Evolutionary conservation across 2,113 vertebrate genomes (phyloP).

Genomic region (Dromiciops gliroides): DNA sequence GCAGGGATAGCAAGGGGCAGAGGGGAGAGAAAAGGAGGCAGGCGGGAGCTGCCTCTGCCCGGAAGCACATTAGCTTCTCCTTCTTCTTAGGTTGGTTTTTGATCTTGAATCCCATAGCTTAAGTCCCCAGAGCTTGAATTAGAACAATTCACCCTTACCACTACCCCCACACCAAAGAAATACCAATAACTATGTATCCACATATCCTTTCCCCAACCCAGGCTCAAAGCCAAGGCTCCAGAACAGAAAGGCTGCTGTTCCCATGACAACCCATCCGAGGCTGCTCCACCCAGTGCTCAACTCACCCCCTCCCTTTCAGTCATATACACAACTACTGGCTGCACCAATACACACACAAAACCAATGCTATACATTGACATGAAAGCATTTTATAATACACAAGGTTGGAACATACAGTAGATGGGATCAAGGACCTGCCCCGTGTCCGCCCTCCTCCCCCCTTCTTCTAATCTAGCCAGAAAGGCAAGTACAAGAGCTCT

Average conservation of each 20-base stretch:
- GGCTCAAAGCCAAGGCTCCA: conserved; percentile 75
- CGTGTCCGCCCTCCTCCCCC: not conserved
- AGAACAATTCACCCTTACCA: conserved; percentile 56
- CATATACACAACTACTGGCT: conserved; percentile 42
- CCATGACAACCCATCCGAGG: conserved; percentile 76
- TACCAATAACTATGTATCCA: conserved; percentile 44
- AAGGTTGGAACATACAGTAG: not conserved
- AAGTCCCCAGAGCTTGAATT: conserved; percentile 66
- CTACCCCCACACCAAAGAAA: conserved; percentile 58
- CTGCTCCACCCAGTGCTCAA: conserved; percentile 70
- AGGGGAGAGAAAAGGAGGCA: conserved; percentile 37
- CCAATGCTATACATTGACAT: conserved; percentile 7
- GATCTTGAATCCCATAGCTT: conserved; percentile 73
- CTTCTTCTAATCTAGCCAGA: conserved; percentile 17
- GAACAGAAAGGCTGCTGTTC: conserved; percentile 76
- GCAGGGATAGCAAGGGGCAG: not conserved
- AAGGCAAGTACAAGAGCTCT: not conserved
- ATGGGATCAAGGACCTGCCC: not conserved
- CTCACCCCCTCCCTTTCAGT: conserved; percentile 47
- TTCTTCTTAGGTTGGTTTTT: conserved; percentile 71
- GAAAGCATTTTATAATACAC: not conserved
- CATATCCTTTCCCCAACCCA: conserved; percentile 23
- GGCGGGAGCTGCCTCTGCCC: conserved; percentile 53
- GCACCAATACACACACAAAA: conserved; percentile 73
- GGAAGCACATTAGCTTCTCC: conserved; percentile 10